Percentiles rank a stretch among this genome's conserved stretches.
These are phyloP conservation scores for Sepioteuthis lessoniana DNA, from an alignment of 2,888 invertebrate genomes.

Conservation along the genomic window DNA sequence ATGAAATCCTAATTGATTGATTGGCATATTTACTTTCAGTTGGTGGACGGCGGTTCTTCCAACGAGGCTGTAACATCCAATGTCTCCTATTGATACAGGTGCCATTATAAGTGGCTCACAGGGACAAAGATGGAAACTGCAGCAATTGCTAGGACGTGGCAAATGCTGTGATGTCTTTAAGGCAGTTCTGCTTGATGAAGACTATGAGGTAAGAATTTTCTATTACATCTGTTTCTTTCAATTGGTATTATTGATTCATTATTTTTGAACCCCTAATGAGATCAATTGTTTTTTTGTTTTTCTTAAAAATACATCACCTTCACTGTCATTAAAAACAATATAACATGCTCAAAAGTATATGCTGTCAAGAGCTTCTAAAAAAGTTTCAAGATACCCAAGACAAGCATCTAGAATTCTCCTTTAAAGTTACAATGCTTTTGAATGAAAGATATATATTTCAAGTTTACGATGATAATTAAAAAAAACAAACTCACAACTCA, in stretches of 20 bases:
- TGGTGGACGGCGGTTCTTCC: slow-evolving; percentile 33
- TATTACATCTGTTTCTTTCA: not conserved
- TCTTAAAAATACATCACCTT: too few species aligned
- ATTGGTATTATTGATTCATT: too few species aligned
- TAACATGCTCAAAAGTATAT: too few species aligned
- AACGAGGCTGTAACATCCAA: not conserved
- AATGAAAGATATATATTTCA: too few species aligned
- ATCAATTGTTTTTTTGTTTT: not conserved
- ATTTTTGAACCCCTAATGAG: too few species aligned
- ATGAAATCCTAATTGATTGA: not conserved
- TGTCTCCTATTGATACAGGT: slow-evolving; percentile 47
- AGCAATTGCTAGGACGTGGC: slow-evolving; percentile 36
- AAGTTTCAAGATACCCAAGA: too few species aligned
- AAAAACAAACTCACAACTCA: too few species aligned
- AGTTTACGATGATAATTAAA: too few species aligned
- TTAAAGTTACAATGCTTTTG: too few species aligned
- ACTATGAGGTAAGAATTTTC: slow-evolving; percentile 34
- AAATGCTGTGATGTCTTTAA: slow-evolving; percentile 47
- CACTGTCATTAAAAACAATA: too few species aligned
- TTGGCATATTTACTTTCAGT: not conserved
- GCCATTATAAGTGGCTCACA: slow-evolving; percentile 44
- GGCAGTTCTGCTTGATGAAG: slow-evolving; percentile 42
- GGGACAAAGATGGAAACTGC: slow-evolving; percentile 47
- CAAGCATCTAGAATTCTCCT: too few species aligned
- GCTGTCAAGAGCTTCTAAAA: not conserved